Evolutionary conservation across 2,888 invertebrate species (phyloP), one percentile per base, ranked within the genome.

Genomic region (Microplitis deprimator): DNA sequence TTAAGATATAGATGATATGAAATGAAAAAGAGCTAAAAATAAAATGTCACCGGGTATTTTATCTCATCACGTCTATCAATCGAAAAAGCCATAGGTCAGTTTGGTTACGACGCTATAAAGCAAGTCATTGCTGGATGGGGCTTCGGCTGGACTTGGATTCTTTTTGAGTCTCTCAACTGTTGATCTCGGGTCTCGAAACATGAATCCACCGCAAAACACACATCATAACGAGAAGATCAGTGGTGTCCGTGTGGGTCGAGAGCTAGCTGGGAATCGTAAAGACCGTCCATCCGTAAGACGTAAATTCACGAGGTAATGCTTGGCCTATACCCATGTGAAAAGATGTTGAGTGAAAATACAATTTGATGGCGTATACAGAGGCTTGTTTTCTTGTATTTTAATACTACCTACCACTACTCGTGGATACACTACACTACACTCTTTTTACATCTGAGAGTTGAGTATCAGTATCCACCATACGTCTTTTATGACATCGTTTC

Each of bases 401-500:
- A 67, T 76, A 41, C 50, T 38, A 39, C 10, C 29, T 29, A 29
- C 29, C 29, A 29, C 29, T 29, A 3, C 29, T 29, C 29, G 29
- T 70, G 41, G 70, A 68, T 41, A 72, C 71, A 41, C 20, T 65
- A 40, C 38, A 13, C 38, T 17, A 13, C 13, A 50, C 50, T 50
- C 50, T 50, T 8, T 50, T 5, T 50, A 8, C 13, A 50, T 50
- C 50, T 50, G 50, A 13, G 50, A 50, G 50, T 50, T 50, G 50
- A 50, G 50, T 50, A 20, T 65, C 65, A 29, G 65, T 65, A 16
- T 62, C 17, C 65, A 39, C 78, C 79, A 79, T 82, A 81, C 78
- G 80, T 79, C 85, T 87, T 89, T 89, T 89, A 89, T 86, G 87
- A 88, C 83, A 87, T 89, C 88, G 87, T 84, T 83, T 86, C 86